Conservation (phyloP, 2,113 vertebrate species). For the Muscicapa adusta region DNA sequence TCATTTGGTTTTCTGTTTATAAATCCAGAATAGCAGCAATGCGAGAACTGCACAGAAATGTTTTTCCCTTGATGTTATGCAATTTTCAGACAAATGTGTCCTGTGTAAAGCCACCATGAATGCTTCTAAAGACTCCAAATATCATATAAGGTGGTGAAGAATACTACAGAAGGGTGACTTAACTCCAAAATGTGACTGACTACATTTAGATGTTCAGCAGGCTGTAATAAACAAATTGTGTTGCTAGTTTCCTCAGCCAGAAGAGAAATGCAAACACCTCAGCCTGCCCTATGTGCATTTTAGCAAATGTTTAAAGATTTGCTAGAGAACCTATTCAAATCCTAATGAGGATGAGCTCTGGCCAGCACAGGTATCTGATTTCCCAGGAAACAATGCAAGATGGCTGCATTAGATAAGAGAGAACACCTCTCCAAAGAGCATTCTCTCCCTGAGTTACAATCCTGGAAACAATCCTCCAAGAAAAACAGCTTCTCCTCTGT, state of each 20-base stretch:
- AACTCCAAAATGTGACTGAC: background rate
- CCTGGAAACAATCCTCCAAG: background rate
- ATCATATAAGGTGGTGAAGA: background rate
- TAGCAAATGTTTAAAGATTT: background rate
- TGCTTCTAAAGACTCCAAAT: background rate
- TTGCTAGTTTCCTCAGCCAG: background rate
- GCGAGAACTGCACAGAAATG: background rate
- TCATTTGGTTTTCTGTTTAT: background rate
- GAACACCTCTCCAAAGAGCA: background rate
- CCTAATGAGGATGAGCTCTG: background rate
- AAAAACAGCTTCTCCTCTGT: background rate
- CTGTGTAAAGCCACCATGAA: background rate
- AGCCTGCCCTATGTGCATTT: background rate
- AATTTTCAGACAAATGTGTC: background rate
- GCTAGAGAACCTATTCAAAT: background rate
- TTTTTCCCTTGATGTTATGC: background rate
- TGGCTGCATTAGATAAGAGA: background rate
- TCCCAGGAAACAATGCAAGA: background rate
- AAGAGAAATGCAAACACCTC: background rate
- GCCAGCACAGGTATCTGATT: background rate
- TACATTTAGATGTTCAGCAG: background rate
- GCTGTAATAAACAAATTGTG: background rate
- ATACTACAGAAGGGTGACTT: background rate
- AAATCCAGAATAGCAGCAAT: background rate
- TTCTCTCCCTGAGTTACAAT: background rate